Evolutionary conservation across 37 sponge, comb jelly and placozoan species (phyloP).

Genomic region (Cladorhizidae sp.): DNA sequence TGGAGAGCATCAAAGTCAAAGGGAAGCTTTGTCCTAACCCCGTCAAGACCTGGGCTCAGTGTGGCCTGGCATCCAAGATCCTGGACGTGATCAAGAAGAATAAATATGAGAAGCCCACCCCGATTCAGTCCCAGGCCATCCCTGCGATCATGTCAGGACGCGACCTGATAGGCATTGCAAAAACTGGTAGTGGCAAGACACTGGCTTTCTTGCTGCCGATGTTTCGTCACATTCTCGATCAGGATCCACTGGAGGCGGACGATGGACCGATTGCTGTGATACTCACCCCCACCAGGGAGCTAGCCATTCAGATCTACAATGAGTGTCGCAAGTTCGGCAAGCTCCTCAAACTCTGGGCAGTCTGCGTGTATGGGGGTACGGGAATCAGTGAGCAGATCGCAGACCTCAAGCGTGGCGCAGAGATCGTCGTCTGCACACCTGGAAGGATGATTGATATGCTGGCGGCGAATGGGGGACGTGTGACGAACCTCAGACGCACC

Average conservation of each 20-base stretch:
- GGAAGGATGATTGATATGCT: conserved; percentile 99
- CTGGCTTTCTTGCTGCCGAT: conserved; percentile 95
- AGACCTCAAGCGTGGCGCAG: conserved; percentile 94
- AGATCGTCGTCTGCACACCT: conserved; percentile 98
- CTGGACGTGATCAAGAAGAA: conserved; percentile 85
- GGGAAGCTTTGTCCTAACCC: conserved; percentile 98
- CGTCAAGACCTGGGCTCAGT: conserved; percentile 94
- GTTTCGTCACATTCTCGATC: conserved; percentile 94
- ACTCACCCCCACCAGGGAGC: conserved; percentile 93
- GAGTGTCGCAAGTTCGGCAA: conserved; percentile 94
- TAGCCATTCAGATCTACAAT: conserved; percentile 94
- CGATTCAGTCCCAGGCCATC: conserved; percentile 96
- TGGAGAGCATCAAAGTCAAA: conserved; percentile 88
- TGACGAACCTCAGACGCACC: conserved; percentile 89
- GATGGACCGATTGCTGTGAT: conserved; percentile 97
- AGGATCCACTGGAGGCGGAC: conserved; percentile 74
- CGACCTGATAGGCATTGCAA: conserved; percentile 95
- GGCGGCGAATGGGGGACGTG: conserved; percentile 93
- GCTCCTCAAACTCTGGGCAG: conserved; percentile 67
- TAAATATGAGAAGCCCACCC: conserved; percentile 91
- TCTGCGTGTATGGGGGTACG: conserved; percentile 99
- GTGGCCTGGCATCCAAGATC: conserved; percentile 76
- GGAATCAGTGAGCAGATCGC: conserved; percentile 99
- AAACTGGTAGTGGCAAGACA: conserved; percentile 99
- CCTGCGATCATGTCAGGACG: conserved; percentile 97